Percentiles rank a stretch among this genome's conserved stretches.
Conservation (phyloP, 2,888 invertebrate species). For the Erebia aethiops region DNA sequence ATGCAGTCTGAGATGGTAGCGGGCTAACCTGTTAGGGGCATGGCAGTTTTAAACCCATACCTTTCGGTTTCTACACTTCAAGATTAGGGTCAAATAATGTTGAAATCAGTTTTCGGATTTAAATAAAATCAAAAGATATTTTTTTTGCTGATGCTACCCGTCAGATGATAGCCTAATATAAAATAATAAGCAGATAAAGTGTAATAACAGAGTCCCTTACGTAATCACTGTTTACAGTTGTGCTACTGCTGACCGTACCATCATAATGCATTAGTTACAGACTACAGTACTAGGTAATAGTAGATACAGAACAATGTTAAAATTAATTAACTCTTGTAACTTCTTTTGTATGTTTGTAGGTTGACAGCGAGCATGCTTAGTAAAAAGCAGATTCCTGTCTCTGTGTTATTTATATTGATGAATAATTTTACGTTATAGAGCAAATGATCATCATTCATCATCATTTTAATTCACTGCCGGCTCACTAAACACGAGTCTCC, state of each 20-base stretch:
- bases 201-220: conserved; percentile 44
- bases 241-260: conserved; percentile 33
- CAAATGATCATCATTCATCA: too few species aligned
- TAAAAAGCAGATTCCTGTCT: too few species aligned
- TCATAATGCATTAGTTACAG: conserved; percentile 14
- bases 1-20: too few species aligned
- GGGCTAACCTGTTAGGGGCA: too few species aligned
- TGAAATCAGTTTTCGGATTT: too few species aligned
- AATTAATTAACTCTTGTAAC: neutral
- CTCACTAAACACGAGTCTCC: too few species aligned
- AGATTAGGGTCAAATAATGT: too few species aligned
- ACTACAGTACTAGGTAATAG: neutral
- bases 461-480: too few species aligned
- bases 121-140: neutral
- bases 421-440: too few species aligned
- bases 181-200: conserved; percentile 43
- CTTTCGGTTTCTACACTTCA: too few species aligned
- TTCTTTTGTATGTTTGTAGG: neutral
- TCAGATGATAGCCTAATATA: conserved; percentile 35
- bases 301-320: neutral
- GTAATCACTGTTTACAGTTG: conserved; percentile 42
- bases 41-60: too few species aligned
- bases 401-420: too few species aligned
- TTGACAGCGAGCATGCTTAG: neutral
- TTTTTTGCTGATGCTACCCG: conserved; percentile 34